Evolutionary conservation across 1,140 invertebrate species (phyloP), one percentile per base, ranked within the genome.

Genomic region (Paracyclopina nana): DNA sequence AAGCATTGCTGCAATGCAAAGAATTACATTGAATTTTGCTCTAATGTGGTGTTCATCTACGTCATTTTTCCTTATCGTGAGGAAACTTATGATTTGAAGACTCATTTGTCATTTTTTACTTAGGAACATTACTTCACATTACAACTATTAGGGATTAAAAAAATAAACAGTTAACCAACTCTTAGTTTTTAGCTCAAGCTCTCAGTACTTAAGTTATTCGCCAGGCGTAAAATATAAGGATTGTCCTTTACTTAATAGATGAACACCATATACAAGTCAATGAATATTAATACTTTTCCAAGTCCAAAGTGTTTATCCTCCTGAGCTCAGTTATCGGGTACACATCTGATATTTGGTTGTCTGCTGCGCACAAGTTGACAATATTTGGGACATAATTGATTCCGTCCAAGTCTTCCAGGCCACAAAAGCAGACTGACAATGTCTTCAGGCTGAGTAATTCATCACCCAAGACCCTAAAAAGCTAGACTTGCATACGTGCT

Each of bases 251-350:
- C n/a, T n/a, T n/a, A n/a, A n/a, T n/a, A n/a, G n/a, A n/a, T n/a
- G n/a, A n/a, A n/a, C n/a, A n/a, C n/a, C n/a, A n/a, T n/a, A n/a
- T n/a, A n/a, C n/a, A n/a, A n/a, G n/a, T 31, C 29, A 9, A 31
- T 31, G 29, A 31, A 31, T 9, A n/a, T 38, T 6, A 11, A 28
- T 9, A 48, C 45, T 48, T 27, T 27, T 48, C 25, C n/a, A 48
- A 22, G 25, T 48, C 45, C 25, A 48, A 6, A n/a, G 22, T 12
- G 28, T 48, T 48, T 29, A 48, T 31, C 27, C 30, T 48, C 12
- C 25, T 22, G 9, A 48, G 27, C 8, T 48, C 45, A 3, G 45
- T 48, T 2, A 48, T 11, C 8, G 45, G 45, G n/a, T 28, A 22
- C 27, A 48, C 25, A 31, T 48, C 45, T 11, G 14, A 26, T 11